These are phyloP conservation scores for Drosophila mulleri DNA, from an alignment of 2,888 invertebrate genomes.

Conservation along the genomic window DNA sequence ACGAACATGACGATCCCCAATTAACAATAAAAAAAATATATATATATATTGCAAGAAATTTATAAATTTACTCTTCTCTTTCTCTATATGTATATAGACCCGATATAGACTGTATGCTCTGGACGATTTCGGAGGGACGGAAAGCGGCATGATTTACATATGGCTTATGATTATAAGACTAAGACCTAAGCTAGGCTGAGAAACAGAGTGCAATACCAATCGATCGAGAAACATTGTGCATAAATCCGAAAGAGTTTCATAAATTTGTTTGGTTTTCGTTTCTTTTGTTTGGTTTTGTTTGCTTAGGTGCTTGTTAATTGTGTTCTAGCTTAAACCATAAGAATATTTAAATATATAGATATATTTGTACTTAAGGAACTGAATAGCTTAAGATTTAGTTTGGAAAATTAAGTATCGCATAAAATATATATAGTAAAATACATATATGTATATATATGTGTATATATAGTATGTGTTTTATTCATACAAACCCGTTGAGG, in stretches of 20 bases:
- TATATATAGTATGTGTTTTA: constrained; percentile 65
- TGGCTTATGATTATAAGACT: constrained; percentile 40
- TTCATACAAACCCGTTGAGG: constrained; percentile 77
- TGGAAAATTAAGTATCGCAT: constrained; percentile 26
- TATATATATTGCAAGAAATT: neutral
- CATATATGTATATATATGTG: constrained; percentile 20
- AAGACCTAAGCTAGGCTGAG: constrained; percentile 34
- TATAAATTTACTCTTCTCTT: no score
- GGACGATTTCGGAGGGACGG: constrained; percentile 37
- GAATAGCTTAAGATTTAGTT: constrained; percentile 47
- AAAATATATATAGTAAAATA: constrained; percentile 37
- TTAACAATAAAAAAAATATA: constrained; percentile 2
- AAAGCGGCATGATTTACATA: constrained; percentile 31
- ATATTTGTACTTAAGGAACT: constrained; percentile 33
- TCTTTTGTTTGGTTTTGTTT: neutral
- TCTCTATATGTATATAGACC: constrained; percentile 5
- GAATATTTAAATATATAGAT: constrained; percentile 9
- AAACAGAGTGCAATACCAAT: constrained; percentile 38
- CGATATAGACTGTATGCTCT: constrained; percentile 27
- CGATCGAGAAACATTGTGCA: constrained; percentile 40
- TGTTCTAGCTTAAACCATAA: constrained; percentile 41
- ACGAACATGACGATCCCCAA: constrained; percentile 30
- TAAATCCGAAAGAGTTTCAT: constrained; percentile 22
- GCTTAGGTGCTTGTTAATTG: constrained; percentile 3
- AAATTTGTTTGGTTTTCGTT: neutral